phyloP scores from a whole-genome alignment of 2,797 vertebrate genomes.

The Muscicapa striata region DNA sequence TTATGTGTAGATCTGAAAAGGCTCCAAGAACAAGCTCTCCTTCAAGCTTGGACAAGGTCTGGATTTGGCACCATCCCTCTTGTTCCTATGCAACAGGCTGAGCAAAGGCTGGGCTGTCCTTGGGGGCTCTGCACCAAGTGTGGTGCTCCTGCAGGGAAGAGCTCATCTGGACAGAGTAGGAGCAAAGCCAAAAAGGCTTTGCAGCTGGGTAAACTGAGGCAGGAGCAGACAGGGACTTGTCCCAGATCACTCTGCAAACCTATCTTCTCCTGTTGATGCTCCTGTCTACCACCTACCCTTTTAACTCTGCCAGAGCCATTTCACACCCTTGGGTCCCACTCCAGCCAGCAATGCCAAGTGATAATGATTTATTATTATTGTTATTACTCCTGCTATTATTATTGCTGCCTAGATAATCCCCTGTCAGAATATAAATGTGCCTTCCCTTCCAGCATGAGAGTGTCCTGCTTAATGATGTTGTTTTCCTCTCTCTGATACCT shows the following conservation, averaged over 20 bases:
- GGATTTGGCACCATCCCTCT: neutral
- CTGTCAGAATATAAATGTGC: conserved; percentile 40
- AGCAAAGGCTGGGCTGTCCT: neutral
- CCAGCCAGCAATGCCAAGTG: conserved; percentile 6
- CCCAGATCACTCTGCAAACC: neutral
- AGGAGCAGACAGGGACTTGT: neutral
- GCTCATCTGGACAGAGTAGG: neutral
- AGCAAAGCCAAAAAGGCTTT: neutral
- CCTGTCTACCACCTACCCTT: neutral
- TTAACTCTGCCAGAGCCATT: neutral
- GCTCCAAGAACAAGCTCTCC: neutral
- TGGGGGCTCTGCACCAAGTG: rapidly evolving
- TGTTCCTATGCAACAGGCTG: neutral
- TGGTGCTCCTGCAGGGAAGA: neutral
- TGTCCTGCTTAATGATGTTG: conserved; percentile 56
- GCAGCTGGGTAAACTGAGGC: neutral
- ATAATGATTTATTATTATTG: conserved; percentile 54
- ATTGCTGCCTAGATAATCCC: conserved; percentile 44
- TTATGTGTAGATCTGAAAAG: neutral
- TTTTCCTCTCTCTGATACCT: conserved; percentile 28
- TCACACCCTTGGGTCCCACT: neutral
- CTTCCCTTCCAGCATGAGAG: neutral
- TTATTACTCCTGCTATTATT: conserved; percentile 45
- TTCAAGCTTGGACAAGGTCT: neutral
- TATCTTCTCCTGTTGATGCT: neutral